Base-by-base conservation (phyloP, 2,797 vertebrate genomes). In the Salmo trutta region DNA sequence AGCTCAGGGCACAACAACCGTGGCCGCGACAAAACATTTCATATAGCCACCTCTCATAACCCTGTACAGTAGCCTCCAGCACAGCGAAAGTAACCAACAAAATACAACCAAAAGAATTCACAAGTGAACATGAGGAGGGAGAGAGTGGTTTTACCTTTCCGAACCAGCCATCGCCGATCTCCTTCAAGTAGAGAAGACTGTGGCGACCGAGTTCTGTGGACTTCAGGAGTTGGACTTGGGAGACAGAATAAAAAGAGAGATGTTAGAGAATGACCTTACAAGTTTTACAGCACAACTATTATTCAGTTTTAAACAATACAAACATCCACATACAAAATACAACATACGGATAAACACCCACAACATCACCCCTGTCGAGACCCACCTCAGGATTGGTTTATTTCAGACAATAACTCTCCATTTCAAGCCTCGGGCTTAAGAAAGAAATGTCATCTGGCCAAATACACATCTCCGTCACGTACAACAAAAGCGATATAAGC, bases 111-210 rank as follows among this genome's bases (percentile, higher is more conserved):
- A 68, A 31, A 19, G 71, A 72, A 62, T 3, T 4, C 6, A 1
- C 47, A 77, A 14, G 36, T 16, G 21, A 36, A 65, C 56, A 31
- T 47, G 52, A 68, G 31, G 71, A 8, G 36, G 59, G 51, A 17
- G 31, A 17, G 27, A 6, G 17, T 5, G 24, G 53, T 0, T 96
- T 94, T 91, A 98, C 98, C 97, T 98, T 99, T 83, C 98, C 97
- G 0, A 99, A 99, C 97, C 98, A 99, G 85, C 97, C 97, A 6
- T 94, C 94, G n/a, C 97, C 98, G 0, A 98, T 97, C 92, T 98
- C 97, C 79, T 98, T 98, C 89, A 98, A 93, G 95, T 97, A 99
- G 66, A 98, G 95, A 47, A 99, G 95, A 85, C 94, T 97, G 91
- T 97, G 96, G 79, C 96, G 95, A 82, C 95, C 90, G 75, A 97